Evolutionary conservation across 1,140 invertebrate genomes (phyloP).

Genomic region (Drosophila micromelanica): DNA sequence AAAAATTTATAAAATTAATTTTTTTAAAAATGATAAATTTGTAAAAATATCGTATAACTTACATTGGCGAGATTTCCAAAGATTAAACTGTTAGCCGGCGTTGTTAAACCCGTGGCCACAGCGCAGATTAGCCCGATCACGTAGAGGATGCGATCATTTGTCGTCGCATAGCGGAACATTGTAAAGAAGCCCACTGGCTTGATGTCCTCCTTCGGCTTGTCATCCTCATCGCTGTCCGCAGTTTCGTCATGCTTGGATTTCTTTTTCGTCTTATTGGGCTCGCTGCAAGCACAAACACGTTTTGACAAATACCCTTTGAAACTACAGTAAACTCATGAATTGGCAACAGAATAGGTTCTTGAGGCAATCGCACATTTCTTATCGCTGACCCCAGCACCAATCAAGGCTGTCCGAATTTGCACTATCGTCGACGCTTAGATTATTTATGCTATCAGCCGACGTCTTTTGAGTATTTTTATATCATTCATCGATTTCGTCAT

Average conservation of each 20-base stretch:
- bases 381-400: slow-evolving; percentile 15
- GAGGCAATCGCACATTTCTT: slow-evolving; percentile 9
- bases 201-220: slow-evolving; percentile 59
- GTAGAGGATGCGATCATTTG: slow-evolving; percentile 86
- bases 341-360: neutral
- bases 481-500: slow-evolving; percentile 43
- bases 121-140: slow-evolving; percentile 86
- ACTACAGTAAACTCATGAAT: neutral
- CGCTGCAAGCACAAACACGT: slow-evolving; percentile 41
- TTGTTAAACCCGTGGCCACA: slow-evolving; percentile 86
- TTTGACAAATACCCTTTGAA: neutral
- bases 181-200: slow-evolving; percentile 59
- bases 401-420: slow-evolving; percentile 3
- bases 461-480: slow-evolving; percentile 22
- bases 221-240: slow-evolving; percentile 22
- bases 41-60: slow-evolving; percentile 29
- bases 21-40: too few relatives aligned
- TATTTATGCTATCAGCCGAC: slow-evolving; percentile 1
- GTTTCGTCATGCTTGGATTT: slow-evolving; percentile 57
- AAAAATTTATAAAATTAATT: too few relatives aligned
- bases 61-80: slow-evolving; percentile 88
- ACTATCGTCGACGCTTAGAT: neutral
- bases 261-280: slow-evolving; percentile 66
- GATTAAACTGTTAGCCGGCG: slow-evolving; percentile 89
- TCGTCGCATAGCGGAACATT: slow-evolving; percentile 74